Conservation (phyloP, 1,140 invertebrate species). For the Mizuhopecten yessoensis region DNA sequence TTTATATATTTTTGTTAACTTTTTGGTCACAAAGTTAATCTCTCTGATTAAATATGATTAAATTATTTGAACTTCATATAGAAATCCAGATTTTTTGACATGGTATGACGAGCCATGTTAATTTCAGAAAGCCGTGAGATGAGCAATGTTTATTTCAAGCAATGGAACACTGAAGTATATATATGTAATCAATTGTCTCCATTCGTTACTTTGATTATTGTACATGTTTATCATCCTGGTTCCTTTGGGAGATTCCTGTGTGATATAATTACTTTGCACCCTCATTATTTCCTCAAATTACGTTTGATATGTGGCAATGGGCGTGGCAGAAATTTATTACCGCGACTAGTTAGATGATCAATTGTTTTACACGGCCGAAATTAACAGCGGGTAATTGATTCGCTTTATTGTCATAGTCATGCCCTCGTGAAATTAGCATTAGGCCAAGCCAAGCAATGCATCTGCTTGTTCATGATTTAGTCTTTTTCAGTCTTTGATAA, state of each 20-base stretch:
- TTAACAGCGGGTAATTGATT: constrained; percentile 6
- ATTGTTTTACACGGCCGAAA: constrained; percentile 39
- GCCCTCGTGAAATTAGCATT: constrained; percentile 37
- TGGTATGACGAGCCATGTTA: too few relatives aligned
- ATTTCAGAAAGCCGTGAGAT: background rate
- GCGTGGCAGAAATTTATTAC: constrained; percentile 38
- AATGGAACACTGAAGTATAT: background rate
- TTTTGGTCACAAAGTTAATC: too few relatives aligned
- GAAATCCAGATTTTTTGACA: too few relatives aligned
- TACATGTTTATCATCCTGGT: background rate
- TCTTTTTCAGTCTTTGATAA: too few relatives aligned
- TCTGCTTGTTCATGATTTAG: background rate
- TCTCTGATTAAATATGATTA: too few relatives aligned
- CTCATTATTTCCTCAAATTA: background rate
- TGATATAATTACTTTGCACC: background rate
- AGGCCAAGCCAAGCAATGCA: background rate
- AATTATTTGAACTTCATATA: too few relatives aligned
- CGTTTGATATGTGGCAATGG: background rate
- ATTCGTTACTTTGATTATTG: background rate
- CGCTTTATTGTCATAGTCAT: constrained; percentile 23
- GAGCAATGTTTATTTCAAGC: background rate
- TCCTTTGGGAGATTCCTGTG: background rate
- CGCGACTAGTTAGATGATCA: background rate
- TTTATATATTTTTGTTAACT: too few relatives aligned
- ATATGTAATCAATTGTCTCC: constrained; percentile 10